Percentiles rank a stretch among this genome's conserved stretches.
Evolutionary conservation across 2,113 vertebrate species (phyloP).

Genomic region (Melanerpes formicivorus): DNA sequence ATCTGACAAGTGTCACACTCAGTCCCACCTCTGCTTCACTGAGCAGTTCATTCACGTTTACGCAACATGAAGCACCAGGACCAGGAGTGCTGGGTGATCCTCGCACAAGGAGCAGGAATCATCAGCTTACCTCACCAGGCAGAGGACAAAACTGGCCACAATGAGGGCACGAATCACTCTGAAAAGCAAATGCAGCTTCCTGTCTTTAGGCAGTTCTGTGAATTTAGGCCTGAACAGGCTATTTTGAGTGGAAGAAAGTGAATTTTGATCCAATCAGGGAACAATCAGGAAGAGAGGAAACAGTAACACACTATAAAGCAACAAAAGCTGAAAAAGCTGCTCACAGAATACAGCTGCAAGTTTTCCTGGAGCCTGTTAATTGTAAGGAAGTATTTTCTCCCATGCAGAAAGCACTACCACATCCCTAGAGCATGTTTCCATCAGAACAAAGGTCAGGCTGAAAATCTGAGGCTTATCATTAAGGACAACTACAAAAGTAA

Average conservation of each 20-base stretch:
- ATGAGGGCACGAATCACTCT: neutral
- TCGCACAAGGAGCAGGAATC: neutral
- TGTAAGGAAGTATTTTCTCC: neutral
- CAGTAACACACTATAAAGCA: neutral
- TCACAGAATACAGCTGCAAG: neutral
- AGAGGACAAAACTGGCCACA: neutral
- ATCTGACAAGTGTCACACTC: neutral
- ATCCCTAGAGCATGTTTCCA: neutral
- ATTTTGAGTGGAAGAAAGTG: neutral
- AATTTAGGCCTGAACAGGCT: neutral
- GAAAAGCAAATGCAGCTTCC: neutral
- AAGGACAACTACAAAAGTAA: neutral
- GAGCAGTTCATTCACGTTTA: neutral
- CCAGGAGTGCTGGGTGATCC: neutral
- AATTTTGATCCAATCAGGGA: neutral
- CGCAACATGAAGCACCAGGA: neutral
- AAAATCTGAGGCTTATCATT: neutral
- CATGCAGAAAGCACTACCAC: neutral
- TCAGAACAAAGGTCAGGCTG: neutral
- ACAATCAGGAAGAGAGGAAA: neutral
- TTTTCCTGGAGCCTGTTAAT: neutral
- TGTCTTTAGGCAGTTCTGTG: neutral
- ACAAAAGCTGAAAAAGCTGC: conserved; percentile 37
- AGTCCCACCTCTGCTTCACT: neutral
- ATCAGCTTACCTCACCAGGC: neutral